Evolutionary conservation across 2,113 vertebrate genomes (phyloP).

Genomic region (Anarrhichthys ocellatus): DNA sequence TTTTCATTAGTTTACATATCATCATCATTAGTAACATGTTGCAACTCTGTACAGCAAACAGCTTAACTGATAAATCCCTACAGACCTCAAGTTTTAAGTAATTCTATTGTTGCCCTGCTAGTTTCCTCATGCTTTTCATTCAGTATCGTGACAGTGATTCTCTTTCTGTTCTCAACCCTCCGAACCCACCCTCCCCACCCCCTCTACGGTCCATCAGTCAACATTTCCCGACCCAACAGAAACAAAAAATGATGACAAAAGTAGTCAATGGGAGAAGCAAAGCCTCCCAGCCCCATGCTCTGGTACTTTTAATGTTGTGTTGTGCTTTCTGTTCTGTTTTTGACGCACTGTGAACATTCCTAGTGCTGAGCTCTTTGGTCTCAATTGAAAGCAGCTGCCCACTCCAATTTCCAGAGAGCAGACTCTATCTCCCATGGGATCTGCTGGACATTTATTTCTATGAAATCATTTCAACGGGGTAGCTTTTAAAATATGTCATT

Average conservation of each 20-base stretch:
- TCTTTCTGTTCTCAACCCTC: neutral
- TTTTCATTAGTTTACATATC: neutral
- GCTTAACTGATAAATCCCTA: neutral
- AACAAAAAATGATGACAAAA: slow-evolving; percentile 22
- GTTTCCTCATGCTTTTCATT: neutral
- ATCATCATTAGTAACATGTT: neutral
- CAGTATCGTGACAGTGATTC: neutral
- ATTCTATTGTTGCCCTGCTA: neutral
- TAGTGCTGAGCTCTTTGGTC: slow-evolving; percentile 46
- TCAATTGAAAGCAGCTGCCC: slow-evolving; percentile 72
- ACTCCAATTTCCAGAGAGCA: slow-evolving; percentile 49
- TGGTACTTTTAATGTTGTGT: slow-evolving; percentile 46
- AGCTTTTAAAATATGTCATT: slow-evolving; percentile 65
- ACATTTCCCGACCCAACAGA: slow-evolving; percentile 11
- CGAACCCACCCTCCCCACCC: neutral
- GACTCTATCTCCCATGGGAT: slow-evolving; percentile 61
- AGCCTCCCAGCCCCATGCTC: slow-evolving; percentile 5
- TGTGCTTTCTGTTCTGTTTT: slow-evolving; percentile 61
- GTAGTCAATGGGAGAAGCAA: neutral
- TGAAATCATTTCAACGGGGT: slow-evolving; percentile 64
- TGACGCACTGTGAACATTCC: slow-evolving; percentile 56
- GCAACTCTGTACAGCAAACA: neutral
- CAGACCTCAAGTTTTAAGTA: neutral
- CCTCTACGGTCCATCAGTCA: neutral
- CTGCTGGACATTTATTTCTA: slow-evolving; percentile 61